Percentiles rank a stretch among this genome's conserved stretches.
phyloP scores from a whole-genome alignment of 2,888 invertebrate species.

The Doris montereyensis region DNA sequence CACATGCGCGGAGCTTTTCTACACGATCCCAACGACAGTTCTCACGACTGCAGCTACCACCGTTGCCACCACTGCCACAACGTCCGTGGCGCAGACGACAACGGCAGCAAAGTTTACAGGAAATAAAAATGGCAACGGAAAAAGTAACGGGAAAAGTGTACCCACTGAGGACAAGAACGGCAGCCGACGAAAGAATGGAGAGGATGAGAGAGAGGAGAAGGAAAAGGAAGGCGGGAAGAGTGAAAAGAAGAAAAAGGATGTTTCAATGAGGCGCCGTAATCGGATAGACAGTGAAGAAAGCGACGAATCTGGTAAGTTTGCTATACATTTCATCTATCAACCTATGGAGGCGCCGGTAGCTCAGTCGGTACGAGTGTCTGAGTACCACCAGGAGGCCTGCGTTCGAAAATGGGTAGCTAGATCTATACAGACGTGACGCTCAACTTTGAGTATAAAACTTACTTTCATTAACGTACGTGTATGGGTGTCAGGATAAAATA shows the following conservation, averaged over 20 bases:
- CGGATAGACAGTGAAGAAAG: slow-evolving; percentile 12
- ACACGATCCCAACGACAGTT: slow-evolving; percentile 39
- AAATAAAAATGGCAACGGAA: neutral
- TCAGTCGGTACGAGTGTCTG: too few species aligned
- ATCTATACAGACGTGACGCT: too few species aligned
- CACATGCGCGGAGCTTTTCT: slow-evolving; percentile 43
- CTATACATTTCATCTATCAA: too few species aligned
- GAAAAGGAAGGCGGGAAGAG: neutral
- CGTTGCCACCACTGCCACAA: slow-evolving; percentile 1
- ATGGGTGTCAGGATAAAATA: too few species aligned
- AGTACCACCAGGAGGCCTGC: too few species aligned
- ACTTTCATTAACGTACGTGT: too few species aligned
- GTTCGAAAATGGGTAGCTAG: too few species aligned
- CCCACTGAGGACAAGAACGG: neutral
- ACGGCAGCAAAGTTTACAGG: neutral
- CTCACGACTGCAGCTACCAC: slow-evolving; percentile 28
- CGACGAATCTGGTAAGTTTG: neutral
- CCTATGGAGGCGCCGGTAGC: too few species aligned
- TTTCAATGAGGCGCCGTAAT: neutral
- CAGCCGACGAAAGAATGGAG: neutral
- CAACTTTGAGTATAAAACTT: too few species aligned
- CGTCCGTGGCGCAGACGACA: neutral
- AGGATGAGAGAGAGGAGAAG: neutral
- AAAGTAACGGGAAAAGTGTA: neutral
- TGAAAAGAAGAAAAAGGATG: neutral